Evolutionary conservation across 2,113 vertebrate species (phyloP).

Genomic region (Prionailurus bengalensis): DNA sequence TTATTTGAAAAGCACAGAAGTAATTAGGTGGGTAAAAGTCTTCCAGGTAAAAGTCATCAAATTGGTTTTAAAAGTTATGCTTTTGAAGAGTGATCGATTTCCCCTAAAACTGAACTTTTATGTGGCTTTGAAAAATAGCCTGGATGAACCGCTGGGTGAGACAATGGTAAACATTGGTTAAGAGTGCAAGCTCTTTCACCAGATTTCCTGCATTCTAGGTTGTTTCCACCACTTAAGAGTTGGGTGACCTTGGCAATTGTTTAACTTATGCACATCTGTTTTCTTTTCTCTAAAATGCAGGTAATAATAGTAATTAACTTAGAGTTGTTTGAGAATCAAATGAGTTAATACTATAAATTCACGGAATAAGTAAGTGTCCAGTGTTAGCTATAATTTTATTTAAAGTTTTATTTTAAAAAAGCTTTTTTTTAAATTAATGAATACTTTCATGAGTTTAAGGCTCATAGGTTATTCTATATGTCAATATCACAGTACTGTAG

Average conservation of each 20-base stretch:
- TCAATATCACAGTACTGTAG: not conserved
- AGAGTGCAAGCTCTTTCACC: not conserved
- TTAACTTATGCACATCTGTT: not conserved
- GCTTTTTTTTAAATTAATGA: not conserved
- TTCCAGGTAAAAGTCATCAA: not conserved
- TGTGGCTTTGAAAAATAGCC: slow-evolving; percentile 29
- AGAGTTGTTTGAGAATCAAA: not conserved
- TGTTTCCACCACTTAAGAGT: not conserved
- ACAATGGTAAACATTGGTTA: not conserved
- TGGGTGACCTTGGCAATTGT: not conserved
- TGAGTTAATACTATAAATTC: not conserved
- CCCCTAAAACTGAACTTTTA: not conserved
- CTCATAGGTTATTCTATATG: not conserved
- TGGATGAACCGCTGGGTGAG: not conserved
- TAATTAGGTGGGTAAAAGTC: not conserved
- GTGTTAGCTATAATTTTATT: not conserved
- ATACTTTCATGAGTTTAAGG: not conserved
- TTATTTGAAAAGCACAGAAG: slow-evolving; percentile 34
- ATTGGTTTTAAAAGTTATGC: not conserved
- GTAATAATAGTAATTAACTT: not conserved
- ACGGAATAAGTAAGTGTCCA: not conserved
- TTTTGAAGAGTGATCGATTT: not conserved
- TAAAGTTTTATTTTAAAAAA: not conserved
- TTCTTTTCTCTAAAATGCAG: not conserved
- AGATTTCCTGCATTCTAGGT: not conserved